These are phyloP conservation scores for Magallana gigas DNA, from an alignment of 1,140 invertebrate species.

Conservation along the genomic window DNA sequence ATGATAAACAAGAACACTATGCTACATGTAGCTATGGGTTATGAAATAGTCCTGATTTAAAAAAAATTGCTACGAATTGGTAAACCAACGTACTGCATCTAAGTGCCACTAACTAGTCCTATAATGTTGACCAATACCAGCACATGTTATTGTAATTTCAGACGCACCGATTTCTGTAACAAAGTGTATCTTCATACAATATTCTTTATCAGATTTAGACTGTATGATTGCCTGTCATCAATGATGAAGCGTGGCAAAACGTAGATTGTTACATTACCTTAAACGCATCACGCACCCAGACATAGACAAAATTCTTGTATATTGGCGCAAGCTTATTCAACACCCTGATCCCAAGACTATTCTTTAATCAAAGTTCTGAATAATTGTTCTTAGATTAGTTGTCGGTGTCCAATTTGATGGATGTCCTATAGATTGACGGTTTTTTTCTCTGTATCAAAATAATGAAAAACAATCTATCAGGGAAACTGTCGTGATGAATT, in stretches of 20 bases:
- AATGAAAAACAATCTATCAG: slow-evolving; percentile 32
- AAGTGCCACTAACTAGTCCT: too few species aligned
- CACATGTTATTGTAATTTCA: too few species aligned
- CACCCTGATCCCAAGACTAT: neutral
- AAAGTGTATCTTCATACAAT: neutral
- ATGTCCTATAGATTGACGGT: neutral
- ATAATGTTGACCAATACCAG: too few species aligned
- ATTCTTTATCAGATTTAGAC: neutral
- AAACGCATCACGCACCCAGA: neutral
- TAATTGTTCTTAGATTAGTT: slow-evolving; percentile 31
- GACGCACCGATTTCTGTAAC: too few species aligned
- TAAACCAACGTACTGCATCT: too few species aligned
- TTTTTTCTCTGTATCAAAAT: slow-evolving; percentile 28
- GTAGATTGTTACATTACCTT: neutral
- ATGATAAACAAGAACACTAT: too few species aligned
- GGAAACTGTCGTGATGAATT: slow-evolving; percentile 4
- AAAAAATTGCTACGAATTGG: too few species aligned
- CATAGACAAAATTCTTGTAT: neutral
- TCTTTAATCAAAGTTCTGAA: slow-evolving; percentile 23
- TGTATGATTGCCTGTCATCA: neutral
- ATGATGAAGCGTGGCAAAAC: neutral
- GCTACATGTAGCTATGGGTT: too few species aligned
- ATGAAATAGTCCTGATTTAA: too few species aligned
- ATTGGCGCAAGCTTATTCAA: neutral
- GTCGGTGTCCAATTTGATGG: slow-evolving; percentile 17